These are phyloP conservation scores for Tachysurus fulvidraco DNA, from an alignment of 2,113 vertebrate species.

Conservation along the genomic window DNA sequence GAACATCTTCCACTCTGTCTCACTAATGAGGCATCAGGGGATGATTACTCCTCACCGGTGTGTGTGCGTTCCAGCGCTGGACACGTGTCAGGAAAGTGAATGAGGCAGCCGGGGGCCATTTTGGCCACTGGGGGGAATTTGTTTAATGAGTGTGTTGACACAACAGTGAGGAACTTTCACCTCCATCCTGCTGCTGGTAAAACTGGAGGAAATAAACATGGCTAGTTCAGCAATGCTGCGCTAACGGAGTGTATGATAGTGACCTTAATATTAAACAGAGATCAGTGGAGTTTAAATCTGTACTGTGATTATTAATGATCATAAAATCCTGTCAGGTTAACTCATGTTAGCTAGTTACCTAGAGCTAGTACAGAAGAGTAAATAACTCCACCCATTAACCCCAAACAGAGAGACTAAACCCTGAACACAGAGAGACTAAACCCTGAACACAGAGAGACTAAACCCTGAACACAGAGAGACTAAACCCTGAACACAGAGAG, in stretches of 20 bases:
- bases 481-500: too few species aligned
- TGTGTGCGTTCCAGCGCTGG: constrained; percentile 16
- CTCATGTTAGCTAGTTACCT: background rate
- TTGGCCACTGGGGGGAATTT: constrained; percentile 21
- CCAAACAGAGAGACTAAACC: too few species aligned
- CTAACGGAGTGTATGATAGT: background rate
- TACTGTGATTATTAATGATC: background rate
- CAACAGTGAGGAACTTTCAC: constrained; percentile 16
- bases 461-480: too few species aligned
- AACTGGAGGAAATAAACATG: background rate
- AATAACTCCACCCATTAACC: background rate
- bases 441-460: too few species aligned
- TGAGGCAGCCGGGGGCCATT: constrained; percentile 29
- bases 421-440: too few species aligned
- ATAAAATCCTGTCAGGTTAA: background rate
- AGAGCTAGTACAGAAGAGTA: background rate
- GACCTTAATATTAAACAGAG: background rate
- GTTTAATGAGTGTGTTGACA: constrained; percentile 45
- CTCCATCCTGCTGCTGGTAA: background rate
- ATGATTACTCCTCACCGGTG: constrained; percentile 31
- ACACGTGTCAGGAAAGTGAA: constrained; percentile 33
- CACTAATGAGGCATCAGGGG: constrained; percentile 53
- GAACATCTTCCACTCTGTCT: constrained; percentile 39
- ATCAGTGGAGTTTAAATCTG: background rate
- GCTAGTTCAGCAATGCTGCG: background rate